These are phyloP conservation scores for Noctuana brunneofusca DNA, from an alignment of 2,888 invertebrate species.

Conservation along the genomic window DNA sequence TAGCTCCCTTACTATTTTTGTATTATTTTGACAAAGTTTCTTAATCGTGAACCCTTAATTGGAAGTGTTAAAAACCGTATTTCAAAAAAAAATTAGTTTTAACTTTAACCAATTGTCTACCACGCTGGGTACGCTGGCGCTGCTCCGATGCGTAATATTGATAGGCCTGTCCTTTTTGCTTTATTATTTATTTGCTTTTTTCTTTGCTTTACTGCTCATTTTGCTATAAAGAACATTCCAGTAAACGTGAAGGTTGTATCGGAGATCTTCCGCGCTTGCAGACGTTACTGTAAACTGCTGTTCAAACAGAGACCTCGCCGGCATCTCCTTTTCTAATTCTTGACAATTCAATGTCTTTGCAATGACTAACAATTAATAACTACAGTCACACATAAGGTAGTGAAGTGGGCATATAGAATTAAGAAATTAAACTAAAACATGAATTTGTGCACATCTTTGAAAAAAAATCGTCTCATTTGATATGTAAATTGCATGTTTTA, in stretches of 20 bases:
- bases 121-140: not conserved
- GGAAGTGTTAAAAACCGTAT: too few relatives aligned
- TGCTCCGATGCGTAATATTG: not conserved
- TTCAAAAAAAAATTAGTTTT: too few relatives aligned
- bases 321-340: conserved; percentile 72
- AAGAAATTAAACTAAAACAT: not conserved
- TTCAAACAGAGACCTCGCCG: conserved; percentile 67
- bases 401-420: not conserved
- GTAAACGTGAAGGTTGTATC: conserved; percentile 44
- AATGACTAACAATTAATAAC: conserved; percentile 38
- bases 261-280: conserved; percentile 68
- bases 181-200: not conserved
- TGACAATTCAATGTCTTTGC: conserved; percentile 69
- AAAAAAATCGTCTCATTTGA: conserved; percentile 6
- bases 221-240: conserved; percentile 14
- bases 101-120: not conserved
- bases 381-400: not conserved
- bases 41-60: too few relatives aligned
- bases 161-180: too few relatives aligned
- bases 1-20: too few relatives aligned
- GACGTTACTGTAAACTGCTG: conserved; percentile 55
- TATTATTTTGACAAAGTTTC: too few relatives aligned
- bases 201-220: not conserved
- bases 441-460: not conserved
- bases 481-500: conserved; percentile 14